phyloP scores from a whole-genome alignment of 2,113 vertebrate species.

The Falcunculus frontatus region DNA sequence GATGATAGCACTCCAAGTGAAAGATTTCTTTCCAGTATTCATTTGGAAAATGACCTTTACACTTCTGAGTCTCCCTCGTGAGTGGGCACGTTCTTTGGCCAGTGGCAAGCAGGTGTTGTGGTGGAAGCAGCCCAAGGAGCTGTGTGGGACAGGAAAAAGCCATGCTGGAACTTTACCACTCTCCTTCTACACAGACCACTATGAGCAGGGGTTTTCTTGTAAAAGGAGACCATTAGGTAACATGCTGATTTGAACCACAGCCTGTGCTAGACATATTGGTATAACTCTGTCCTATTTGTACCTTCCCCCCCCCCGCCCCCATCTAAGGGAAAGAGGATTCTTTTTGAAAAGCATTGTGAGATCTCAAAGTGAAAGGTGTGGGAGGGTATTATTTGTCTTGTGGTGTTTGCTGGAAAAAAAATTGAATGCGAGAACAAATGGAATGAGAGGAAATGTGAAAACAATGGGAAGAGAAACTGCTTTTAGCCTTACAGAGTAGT shows the following conservation, averaged over 20 bases:
- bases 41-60: neutral
- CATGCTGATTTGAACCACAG: neutral
- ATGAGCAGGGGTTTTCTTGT: neutral
- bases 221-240: neutral
- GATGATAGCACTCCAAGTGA: neutral
- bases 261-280: neutral
- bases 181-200: neutral
- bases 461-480: constrained; percentile 9
- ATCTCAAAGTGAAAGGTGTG: neutral
- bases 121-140: neutral
- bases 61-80: neutral
- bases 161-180: neutral
- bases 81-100: neutral
- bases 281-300: neutral
- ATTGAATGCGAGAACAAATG: neutral
- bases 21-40: neutral
- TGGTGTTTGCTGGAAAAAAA: neutral
- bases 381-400: neutral
- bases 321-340: neutral
- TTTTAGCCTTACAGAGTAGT: constrained; percentile 22
- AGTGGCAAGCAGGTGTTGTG: neutral
- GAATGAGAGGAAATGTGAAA: neutral
- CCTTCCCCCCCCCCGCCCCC: too few relatives aligned
- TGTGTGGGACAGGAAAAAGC: neutral
- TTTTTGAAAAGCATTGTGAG: neutral